Base-by-base conservation (phyloP, 2,797 vertebrate species). In the Lithobates pipiens region DNA sequence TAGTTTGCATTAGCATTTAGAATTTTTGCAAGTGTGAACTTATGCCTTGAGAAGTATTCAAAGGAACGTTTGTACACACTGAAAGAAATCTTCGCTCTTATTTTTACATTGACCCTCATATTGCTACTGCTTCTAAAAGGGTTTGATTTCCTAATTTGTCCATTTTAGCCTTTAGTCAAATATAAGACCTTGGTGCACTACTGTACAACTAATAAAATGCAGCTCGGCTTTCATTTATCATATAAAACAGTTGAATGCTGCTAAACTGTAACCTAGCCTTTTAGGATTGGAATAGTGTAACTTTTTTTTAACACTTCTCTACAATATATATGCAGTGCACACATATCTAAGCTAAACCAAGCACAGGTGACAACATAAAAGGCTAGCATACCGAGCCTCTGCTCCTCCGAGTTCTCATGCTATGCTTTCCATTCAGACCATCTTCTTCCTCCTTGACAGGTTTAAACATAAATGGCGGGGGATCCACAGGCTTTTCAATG, bases 391-490 rank as follows among this genome's bases (percentile, higher is more conserved):
- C 98, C 95, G 97, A 97, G 96, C 97, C 98, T 91, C 98, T 95
- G 95, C 97, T 99, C 91, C 98, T 95, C 94, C 98, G 92, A 75
- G 98, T 99, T 97, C 98, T 99, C 98, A 99, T 99, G 96, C 98
- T 99, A 97, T 99, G 98, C 92, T 99, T 99, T 92, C 98, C 98
- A 57, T 97, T 96, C 91, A 98, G 97, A 90, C 97, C 97, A 96
- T 99, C 98, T 16, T 99, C 98, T 93, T 99, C 98, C 95, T 99
- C 98, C 95, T 98, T 99, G 95, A 99, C 98, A 34, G 98, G 98
- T 93, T 99, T 99, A 94, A 99, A 99, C 98, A 99, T 99, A 95
- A 99, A 99, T 89, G 98, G 98, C 0, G 98, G 98, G 1, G 98
- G 98, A 91, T 99, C 98, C 91, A 99, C 97, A 0, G 98, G 98